Evolutionary conservation across 2,888 invertebrate genomes (phyloP).

Genomic region (Alsophila aescularia): DNA sequence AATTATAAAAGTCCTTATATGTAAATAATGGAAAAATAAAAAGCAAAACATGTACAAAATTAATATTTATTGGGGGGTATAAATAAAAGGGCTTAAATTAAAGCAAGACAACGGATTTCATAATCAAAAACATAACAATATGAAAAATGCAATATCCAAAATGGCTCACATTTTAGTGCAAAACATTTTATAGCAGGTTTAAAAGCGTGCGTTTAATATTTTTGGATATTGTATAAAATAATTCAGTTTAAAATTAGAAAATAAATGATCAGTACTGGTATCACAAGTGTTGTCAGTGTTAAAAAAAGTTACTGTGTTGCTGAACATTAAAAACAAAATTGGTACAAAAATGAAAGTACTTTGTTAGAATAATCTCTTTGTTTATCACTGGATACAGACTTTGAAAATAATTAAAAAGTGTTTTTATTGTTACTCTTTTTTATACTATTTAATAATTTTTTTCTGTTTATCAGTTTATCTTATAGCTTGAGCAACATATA

Average conservation of each 20-base stretch:
- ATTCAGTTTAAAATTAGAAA: background rate
- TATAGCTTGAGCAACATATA: conserved; percentile 9
- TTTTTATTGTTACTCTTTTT: conserved; percentile 1
- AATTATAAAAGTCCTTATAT: no score
- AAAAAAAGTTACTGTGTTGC: conserved; percentile 2
- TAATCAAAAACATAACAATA: conserved; percentile 42
- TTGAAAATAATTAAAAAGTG: conserved; percentile 8
- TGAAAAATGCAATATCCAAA: conserved; percentile 25
- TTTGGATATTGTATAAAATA: conserved; percentile 4
- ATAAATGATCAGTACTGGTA: background rate
- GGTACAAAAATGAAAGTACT: conserved; percentile 6
- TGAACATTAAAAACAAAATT: background rate
- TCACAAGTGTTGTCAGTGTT: background rate
- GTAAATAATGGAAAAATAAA: conserved; percentile 40
- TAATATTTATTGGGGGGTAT: conserved; percentile 74
- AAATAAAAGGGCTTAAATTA: conserved; percentile 65
- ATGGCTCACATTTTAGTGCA: conserved; percentile 15
- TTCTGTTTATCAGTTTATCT: conserved; percentile 19
- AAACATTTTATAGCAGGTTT: conserved; percentile 5
- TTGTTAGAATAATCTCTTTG: conserved; percentile 22
- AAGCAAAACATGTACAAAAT: conserved; percentile 65
- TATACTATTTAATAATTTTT: conserved; percentile 6
- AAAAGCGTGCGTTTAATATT: conserved; percentile 9
- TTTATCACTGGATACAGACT: conserved; percentile 25
- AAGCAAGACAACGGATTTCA: conserved; percentile 45